Evolutionary conservation across 2,113 vertebrate species (phyloP).

Genomic region (Peromyscus californicus): DNA sequence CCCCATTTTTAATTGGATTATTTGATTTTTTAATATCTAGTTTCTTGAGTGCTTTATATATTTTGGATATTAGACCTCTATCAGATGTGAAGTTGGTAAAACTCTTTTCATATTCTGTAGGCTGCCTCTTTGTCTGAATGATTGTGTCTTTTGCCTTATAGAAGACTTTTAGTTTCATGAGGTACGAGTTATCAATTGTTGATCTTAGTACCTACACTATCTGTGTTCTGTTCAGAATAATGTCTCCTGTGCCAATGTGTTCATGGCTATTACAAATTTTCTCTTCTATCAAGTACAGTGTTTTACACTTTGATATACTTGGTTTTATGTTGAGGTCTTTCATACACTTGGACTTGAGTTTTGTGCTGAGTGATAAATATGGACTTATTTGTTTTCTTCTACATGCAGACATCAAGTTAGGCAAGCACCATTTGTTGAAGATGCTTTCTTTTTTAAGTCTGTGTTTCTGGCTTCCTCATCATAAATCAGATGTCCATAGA

Average conservation of each 20-base stretch:
- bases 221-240: no score
- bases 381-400: not conserved
- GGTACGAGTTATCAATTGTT: not conserved
- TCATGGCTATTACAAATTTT: no score
- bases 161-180: not conserved
- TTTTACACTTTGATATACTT: no score
- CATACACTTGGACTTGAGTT: not conserved
- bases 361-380: not conserved
- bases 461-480: not conserved
- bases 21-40: no score
- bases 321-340: not conserved
- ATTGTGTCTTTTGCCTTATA: not conserved
- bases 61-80: no score
- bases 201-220: no score
- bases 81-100: no score
- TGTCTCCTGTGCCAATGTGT: not conserved
- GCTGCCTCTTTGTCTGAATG: no score
- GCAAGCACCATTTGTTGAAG: not conserved
- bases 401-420: not conserved
- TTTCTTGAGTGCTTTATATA: no score
- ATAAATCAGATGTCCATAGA: not conserved
- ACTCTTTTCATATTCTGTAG: no score
- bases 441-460: not conserved
- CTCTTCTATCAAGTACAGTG: not conserved
- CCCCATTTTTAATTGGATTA: no score